These are phyloP conservation scores for Porites lobata DNA, from an alignment of 92 coral and sea anemone species.

Conservation along the genomic window DNA sequence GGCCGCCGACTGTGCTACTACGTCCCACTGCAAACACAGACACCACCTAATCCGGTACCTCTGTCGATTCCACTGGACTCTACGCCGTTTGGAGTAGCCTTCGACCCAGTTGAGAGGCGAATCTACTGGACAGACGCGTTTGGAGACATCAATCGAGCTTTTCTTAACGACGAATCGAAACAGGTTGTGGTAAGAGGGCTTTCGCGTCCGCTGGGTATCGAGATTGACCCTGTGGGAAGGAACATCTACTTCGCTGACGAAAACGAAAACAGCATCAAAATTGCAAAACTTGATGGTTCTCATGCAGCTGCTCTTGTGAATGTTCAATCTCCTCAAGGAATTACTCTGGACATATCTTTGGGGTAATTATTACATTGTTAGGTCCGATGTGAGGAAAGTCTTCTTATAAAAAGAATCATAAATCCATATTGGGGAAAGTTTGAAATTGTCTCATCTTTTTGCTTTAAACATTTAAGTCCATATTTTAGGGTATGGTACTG, in stretches of 20 bases:
- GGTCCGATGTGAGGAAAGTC: too few species aligned
- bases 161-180: slow-evolving; percentile 19
- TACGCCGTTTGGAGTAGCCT: slow-evolving; percentile 43
- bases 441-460: too few species aligned
- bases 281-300: background rate
- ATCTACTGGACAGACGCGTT: slow-evolving; percentile 62
- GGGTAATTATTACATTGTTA: slow-evolving; percentile 14
- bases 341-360: slow-evolving; percentile 6
- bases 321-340: slow-evolving; percentile 25
- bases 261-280: background rate
- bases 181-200: slow-evolving; percentile 11
- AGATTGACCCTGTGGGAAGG: slow-evolving; percentile 23
- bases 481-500: too few species aligned
- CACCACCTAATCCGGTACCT: background rate
- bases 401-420: too few species aligned
- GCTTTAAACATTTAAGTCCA: too few species aligned
- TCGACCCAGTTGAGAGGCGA: slow-evolving; percentile 57
- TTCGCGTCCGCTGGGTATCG: background rate
- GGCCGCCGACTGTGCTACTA: slow-evolving; percentile 18
- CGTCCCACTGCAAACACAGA: background rate
- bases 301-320: background rate
- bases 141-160: slow-evolving; percentile 23
- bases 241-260: slow-evolving; percentile 32
- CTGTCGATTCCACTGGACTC: background rate
- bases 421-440: too few species aligned